Conservation (phyloP, 2,113 vertebrate genomes). For the Gavia stellata region DNA sequence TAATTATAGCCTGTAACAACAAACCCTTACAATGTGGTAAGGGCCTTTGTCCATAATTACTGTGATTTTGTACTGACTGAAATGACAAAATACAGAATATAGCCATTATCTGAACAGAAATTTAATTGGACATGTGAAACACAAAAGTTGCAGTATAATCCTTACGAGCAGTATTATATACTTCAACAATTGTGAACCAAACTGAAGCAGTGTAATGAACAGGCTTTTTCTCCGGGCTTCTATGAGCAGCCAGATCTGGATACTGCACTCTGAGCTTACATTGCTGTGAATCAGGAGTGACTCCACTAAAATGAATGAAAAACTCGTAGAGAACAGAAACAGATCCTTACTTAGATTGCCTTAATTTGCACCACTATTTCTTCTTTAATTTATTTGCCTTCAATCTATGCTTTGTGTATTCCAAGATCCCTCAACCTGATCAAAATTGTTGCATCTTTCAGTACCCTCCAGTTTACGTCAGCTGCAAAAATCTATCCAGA, state of each 20-base stretch:
- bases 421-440: neutral
- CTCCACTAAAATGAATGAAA: neutral
- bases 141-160: neutral
- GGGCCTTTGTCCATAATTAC: neutral
- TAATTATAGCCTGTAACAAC: neutral
- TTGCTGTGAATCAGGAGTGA: neutral
- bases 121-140: neutral
- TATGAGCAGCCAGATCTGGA: neutral
- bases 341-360: neutral
- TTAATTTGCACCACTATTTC: neutral
- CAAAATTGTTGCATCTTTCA: neutral
- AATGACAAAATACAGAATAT: neutral
- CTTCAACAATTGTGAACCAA: neutral
- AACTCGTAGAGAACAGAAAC: neutral
- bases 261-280: neutral
- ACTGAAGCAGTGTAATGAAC: neutral
- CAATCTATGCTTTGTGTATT: neutral
- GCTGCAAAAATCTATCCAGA: neutral
- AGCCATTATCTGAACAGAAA: neutral
- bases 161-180: neutral
- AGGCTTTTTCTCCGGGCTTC: neutral
- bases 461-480: neutral
- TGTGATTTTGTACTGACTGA: neutral
- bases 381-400: neutral
- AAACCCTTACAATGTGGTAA: neutral